phyloP scores from a whole-genome alignment of 2,113 vertebrate species.

The Syngnathoides biaculeatus region DNA sequence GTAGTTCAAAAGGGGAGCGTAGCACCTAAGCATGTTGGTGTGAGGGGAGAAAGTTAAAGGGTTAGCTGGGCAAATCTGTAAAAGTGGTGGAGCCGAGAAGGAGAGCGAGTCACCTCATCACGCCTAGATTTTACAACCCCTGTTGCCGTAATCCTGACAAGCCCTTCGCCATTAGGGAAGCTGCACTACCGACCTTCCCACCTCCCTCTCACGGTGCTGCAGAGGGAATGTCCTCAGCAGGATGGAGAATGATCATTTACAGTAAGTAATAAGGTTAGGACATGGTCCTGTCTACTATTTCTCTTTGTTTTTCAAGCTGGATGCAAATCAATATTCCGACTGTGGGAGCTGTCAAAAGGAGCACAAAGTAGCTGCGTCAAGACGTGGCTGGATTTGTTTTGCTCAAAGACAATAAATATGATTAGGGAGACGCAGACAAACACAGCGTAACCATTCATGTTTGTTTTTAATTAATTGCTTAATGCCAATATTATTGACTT shows the following conservation, averaged over 20 bases:
- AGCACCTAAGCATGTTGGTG: constrained; percentile 34
- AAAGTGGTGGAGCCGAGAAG: constrained; percentile 61
- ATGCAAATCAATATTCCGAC: constrained; percentile 66
- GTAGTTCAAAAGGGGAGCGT: constrained; percentile 54
- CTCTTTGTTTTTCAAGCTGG: constrained; percentile 65
- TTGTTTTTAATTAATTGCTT: constrained; percentile 66
- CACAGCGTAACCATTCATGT: constrained; percentile 45
- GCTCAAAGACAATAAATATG: constrained; percentile 31
- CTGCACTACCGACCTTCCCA: constrained; percentile 19
- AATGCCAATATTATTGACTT: constrained; percentile 68
- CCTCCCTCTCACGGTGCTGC: constrained; percentile 1
- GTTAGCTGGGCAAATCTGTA: constrained; percentile 57
- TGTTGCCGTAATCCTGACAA: constrained; percentile 76
- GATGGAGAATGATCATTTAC: background rate
- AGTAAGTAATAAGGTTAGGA: background rate
- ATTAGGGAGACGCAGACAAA: constrained; percentile 9
- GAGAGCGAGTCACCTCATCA: constrained; percentile 73
- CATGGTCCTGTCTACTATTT: background rate
- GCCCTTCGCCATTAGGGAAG: constrained; percentile 57
- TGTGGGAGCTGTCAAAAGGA: constrained; percentile 66
- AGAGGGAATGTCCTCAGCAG: constrained; percentile 19
- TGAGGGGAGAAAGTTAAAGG: constrained; percentile 49
- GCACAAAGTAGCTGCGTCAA: constrained; percentile 65
- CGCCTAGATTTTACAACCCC: constrained; percentile 72
- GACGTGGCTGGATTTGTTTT: constrained; percentile 36